These are phyloP conservation scores for Saxidomus purpurata DNA, from an alignment of 1,140 invertebrate genomes.

Conservation along the genomic window DNA sequence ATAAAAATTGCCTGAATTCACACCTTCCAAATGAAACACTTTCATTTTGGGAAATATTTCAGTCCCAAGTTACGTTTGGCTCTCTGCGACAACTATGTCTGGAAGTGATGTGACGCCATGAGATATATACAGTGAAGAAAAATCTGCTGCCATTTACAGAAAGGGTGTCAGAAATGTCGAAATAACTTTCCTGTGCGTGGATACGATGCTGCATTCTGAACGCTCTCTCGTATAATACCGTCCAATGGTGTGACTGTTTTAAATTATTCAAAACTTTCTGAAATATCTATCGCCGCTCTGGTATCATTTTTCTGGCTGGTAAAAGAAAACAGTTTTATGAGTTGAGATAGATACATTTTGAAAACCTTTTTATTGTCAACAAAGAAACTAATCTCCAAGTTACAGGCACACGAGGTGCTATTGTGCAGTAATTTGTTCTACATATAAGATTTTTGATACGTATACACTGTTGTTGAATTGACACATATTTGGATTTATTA, in stretches of 20 bases:
- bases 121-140: conserved; percentile 38
- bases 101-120: conserved; percentile 14
- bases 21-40: conserved; percentile 63
- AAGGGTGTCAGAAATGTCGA: conserved; percentile 24
- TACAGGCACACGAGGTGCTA: not conserved
- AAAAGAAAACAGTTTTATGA: conserved; percentile 29
- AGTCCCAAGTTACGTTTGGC: conserved; percentile 46
- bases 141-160: conserved; percentile 40
- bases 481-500: not conserved
- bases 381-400: not conserved
- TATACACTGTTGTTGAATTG: not conserved
- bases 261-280: conserved; percentile 54
- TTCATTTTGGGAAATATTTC: conserved; percentile 44
- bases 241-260: conserved; percentile 44
- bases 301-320: conserved; percentile 14
- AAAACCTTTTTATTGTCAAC: conserved; percentile 21
- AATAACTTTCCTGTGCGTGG: not conserved
- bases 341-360: conserved; percentile 24
- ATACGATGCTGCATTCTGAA: not conserved
- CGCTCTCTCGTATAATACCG: not conserved
- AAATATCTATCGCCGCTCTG: conserved; percentile 13
- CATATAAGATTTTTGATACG: not conserved
- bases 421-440: conserved; percentile 1
- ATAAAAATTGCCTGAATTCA: conserved; percentile 60
- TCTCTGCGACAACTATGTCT: conserved; percentile 30